Conservation (phyloP, 1,140 invertebrate genomes). For the Drosophila sturtevanti region DNA sequence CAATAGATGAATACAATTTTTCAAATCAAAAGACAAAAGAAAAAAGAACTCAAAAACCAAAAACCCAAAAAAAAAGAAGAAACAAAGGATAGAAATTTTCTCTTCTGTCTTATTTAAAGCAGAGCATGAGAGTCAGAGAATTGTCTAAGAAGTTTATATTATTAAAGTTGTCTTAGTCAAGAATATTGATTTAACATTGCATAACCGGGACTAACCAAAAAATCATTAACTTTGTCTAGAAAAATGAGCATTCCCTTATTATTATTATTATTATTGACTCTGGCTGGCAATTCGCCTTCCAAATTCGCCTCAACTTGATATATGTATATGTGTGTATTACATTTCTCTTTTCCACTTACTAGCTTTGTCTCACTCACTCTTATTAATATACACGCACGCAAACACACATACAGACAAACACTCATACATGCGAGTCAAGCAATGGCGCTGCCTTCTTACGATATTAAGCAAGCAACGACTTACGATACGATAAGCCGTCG, state of each 20-base stretch:
- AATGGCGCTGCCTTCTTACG: constrained; percentile 77
- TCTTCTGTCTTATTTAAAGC: constrained; percentile 21
- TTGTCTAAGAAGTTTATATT: too few species aligned
- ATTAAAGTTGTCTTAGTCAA: constrained; percentile 45
- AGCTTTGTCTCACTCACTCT: constrained; percentile 52
- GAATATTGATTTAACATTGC: constrained; percentile 74
- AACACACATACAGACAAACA: constrained; percentile 11
- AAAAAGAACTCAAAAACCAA: constrained; percentile 47
- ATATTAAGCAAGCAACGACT: constrained; percentile 70
- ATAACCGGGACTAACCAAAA: constrained; percentile 49
- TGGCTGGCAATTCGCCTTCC: constrained; percentile 52
- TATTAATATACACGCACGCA: neutral
- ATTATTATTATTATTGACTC: constrained; percentile 25
- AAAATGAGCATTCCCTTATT: constrained; percentile 12
- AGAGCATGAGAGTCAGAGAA: neutral
- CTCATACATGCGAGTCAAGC: constrained; percentile 37
- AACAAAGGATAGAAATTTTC: neutral
- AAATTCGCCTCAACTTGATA: constrained; percentile 23
- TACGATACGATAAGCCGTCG: constrained; percentile 66
- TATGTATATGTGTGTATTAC: neutral
- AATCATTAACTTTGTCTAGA: constrained; percentile 63
- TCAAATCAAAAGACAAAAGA: constrained; percentile 21
- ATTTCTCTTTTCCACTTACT: constrained; percentile 38
- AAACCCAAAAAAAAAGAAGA: too few species aligned
- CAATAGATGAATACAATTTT: constrained; percentile 21